These are phyloP conservation scores for Acromyrmex heyeri DNA, from an alignment of 1,140 invertebrate species.

Conservation along the genomic window DNA sequence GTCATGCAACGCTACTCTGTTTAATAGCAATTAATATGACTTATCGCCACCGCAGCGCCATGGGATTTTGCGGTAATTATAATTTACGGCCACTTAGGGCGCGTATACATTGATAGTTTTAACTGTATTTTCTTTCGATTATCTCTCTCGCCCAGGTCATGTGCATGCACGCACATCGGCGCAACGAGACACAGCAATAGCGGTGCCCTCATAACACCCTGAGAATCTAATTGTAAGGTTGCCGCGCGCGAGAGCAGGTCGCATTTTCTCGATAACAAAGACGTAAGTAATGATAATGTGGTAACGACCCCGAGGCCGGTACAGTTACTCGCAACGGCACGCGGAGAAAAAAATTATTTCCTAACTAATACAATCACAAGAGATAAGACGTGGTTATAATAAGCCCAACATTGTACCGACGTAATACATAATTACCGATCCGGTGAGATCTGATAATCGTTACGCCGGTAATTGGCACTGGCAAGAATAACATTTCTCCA, in stretches of 20 bases:
- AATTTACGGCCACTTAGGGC: slow-evolving; percentile 34
- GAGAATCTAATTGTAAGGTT: slow-evolving; percentile 74
- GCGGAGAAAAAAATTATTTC: slow-evolving; percentile 57
- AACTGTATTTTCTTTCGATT: slow-evolving; percentile 53
- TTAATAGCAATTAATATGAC: slow-evolving; percentile 23
- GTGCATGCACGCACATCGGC: slow-evolving; percentile 7
- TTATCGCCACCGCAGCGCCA: slow-evolving; percentile 20
- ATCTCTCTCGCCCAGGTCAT: slow-evolving; percentile 1
- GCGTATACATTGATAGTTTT: slow-evolving; percentile 40
- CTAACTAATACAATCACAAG: slow-evolving; percentile 69
- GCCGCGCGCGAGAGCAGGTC: slow-evolving; percentile 59
- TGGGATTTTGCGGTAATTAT: slow-evolving; percentile 42
- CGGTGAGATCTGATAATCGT: slow-evolving; percentile 61
- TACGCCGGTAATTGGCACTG: slow-evolving; percentile 62
- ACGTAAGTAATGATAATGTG: slow-evolving; percentile 72
- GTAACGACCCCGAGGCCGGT: slow-evolving; percentile 44
- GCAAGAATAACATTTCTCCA: slow-evolving; percentile 30
- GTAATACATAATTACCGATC: slow-evolving; percentile 64
- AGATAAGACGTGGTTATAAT: slow-evolving; percentile 53
- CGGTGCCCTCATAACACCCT: slow-evolving; percentile 67
- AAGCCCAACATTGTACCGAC: slow-evolving; percentile 44
- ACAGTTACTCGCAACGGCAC: slow-evolving; percentile 65
- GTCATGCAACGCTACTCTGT: slow-evolving; percentile 34
- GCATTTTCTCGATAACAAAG: slow-evolving; percentile 76
- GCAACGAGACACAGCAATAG: slow-evolving; percentile 42